Conservation (phyloP, 2,113 vertebrate species). For the Aspidoscelis tigris region DNA sequence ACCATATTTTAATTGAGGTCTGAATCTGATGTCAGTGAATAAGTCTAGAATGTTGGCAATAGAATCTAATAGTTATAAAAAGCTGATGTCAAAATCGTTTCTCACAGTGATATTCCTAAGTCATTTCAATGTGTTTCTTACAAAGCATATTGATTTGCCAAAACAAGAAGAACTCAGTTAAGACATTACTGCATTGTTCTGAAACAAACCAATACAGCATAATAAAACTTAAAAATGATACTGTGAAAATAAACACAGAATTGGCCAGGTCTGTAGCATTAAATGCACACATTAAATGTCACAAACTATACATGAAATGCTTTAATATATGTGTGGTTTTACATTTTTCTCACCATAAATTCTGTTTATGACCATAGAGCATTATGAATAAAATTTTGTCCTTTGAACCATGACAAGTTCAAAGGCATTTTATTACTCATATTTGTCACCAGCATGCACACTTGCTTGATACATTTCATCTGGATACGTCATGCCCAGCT, state of each 20-base stretch:
- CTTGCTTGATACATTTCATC: constrained; percentile 39
- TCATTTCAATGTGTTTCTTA: constrained; percentile 32
- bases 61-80: constrained; percentile 55
- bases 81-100: constrained; percentile 35
- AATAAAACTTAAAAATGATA: neutral
- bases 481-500: neutral
- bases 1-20: constrained; percentile 44
- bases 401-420: constrained; percentile 38
- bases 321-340: constrained; percentile 14
- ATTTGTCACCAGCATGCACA: constrained; percentile 25
- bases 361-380: neutral
- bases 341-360: neutral
- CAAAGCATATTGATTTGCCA: neutral
- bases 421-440: constrained; percentile 37
- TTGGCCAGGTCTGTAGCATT: neutral
- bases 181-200: neutral
- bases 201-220: constrained; percentile 5
- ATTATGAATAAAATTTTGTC: constrained; percentile 27
- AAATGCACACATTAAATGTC: neutral
- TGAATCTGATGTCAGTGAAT: constrained; percentile 41
- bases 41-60: constrained; percentile 43
- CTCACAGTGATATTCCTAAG: constrained; percentile 40
- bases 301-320: constrained; percentile 12
- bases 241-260: neutral
- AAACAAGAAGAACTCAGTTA: neutral